Evolutionary conservation across 2,113 vertebrate genomes (phyloP).

Genomic region (Nyctibius bracteatus): DNA sequence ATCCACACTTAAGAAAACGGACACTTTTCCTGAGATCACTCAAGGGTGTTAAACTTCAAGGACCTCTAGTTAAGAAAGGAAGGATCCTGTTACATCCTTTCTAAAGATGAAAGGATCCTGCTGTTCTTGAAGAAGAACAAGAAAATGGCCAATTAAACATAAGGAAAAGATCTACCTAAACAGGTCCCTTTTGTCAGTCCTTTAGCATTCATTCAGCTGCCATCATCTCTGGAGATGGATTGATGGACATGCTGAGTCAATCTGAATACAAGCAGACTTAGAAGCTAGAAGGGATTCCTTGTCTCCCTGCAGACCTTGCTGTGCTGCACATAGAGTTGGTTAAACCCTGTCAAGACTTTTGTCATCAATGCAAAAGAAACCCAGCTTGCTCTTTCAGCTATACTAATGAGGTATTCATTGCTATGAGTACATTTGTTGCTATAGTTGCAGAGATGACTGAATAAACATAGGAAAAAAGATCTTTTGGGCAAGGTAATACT

Average conservation of each 20-base stretch:
- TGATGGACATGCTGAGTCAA: neutral
- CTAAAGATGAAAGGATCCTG: neutral
- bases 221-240: neutral
- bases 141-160: neutral
- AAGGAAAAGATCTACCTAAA: neutral
- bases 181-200: neutral
- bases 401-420: neutral
- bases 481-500: neutral
- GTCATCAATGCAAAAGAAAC: neutral
- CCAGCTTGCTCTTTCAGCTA: neutral
- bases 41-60: neutral
- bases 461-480: neutral
- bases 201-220: neutral
- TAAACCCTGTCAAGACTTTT: neutral
- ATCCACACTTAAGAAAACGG: rapidly evolving
- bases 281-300: neutral
- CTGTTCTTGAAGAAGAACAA: neutral
- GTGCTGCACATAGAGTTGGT: neutral
- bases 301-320: neutral
- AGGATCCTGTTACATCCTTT: neutral
- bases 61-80: neutral
- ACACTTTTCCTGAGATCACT: neutral
- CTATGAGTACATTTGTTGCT: neutral
- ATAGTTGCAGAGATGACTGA: neutral
- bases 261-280: neutral